Evolutionary conservation across 2,113 vertebrate species (phyloP), one percentile per base, ranked within the genome.

Genomic region (Herpetotheres cachinnans): DNA sequence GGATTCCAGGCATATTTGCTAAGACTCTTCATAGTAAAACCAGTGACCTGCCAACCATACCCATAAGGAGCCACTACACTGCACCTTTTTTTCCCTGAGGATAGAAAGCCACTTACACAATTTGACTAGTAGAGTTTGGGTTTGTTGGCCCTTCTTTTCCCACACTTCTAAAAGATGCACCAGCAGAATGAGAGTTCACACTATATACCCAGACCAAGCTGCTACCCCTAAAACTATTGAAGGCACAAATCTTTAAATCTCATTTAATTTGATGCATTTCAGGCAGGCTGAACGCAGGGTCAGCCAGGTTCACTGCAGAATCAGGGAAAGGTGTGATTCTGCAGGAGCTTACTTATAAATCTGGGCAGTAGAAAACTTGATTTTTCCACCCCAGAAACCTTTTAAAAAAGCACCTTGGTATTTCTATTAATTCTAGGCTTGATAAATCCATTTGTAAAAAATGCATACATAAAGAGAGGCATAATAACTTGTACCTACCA

Each of bases 371-470:
- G 27, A 93, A 91, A 90, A 56, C 44, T 30, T 55, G 6, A 6
- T 21, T 50, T 81, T 88, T 89, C 54, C 13, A 71, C 5, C 1
- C 30, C 8, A 17, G n/a, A 86, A 93, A 38, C 12, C 5, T 83
- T 63, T 67, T 17, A 0, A 4, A 88, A 89, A 78, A 62, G 4
- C 13, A 61, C 5, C 14, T 52, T 7, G 78, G 9, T 56, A 47
- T 72, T 89, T 91, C 44, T 89, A 3, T 81, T 92, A 59, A 47
- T 82, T 69, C 15, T 50, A 55, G 49, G 21, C 20, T 85, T 65
- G 10, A 65, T 93, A 95, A 92, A 70, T 38, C 59, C 7, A 24
- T 67, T 65, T 71, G 22, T 69, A 58, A 85, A 93, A 91, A 62
- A 12, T 38, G 16, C 20, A 66, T 38, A 26, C 20, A 32, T 54